These are phyloP conservation scores for Pantala flavescens DNA, from an alignment of 1,140 invertebrate species.

Conservation along the genomic window DNA sequence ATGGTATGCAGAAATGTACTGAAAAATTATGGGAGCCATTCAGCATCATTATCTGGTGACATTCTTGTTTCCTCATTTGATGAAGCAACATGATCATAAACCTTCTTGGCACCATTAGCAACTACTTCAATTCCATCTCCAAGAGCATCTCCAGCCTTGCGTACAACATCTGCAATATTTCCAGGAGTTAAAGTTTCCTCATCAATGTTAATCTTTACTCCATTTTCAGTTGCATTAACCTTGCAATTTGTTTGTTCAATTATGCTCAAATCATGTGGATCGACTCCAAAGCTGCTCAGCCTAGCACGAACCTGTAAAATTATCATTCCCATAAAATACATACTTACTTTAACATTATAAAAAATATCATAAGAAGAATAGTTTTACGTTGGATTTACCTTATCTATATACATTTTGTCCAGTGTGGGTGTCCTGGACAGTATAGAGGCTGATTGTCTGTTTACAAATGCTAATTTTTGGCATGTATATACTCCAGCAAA, in stretches of 20 bases:
- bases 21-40: slow-evolving; percentile 33
- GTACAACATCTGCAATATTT: slow-evolving; percentile 54
- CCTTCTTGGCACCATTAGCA: slow-evolving; percentile 40
- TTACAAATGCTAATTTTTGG: slow-evolving; percentile 59
- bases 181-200: slow-evolving; percentile 61
- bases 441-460: slow-evolving; percentile 66
- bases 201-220: slow-evolving; percentile 59
- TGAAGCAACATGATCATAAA: slow-evolving; percentile 41
- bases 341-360: not conserved
- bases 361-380: too few species aligned
- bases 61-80: slow-evolving; percentile 25
- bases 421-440: slow-evolving; percentile 56
- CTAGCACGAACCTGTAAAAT: slow-evolving; percentile 46
- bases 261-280: slow-evolving; percentile 62
- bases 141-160: slow-evolving; percentile 59
- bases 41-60: slow-evolving; percentile 27
- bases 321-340: not conserved
- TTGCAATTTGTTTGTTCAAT: slow-evolving; percentile 58
- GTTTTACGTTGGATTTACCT: slow-evolving; percentile 35
- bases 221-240: slow-evolving; percentile 38
- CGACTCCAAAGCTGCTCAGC: slow-evolving; percentile 48
- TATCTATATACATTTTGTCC: slow-evolving; percentile 54
- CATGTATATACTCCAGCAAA: slow-evolving; percentile 71
- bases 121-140: slow-evolving; percentile 51
- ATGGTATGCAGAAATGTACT: not conserved